Evolutionary conservation across 2,888 invertebrate genomes (phyloP).

Genomic region (Drosophila neutralis): DNA sequence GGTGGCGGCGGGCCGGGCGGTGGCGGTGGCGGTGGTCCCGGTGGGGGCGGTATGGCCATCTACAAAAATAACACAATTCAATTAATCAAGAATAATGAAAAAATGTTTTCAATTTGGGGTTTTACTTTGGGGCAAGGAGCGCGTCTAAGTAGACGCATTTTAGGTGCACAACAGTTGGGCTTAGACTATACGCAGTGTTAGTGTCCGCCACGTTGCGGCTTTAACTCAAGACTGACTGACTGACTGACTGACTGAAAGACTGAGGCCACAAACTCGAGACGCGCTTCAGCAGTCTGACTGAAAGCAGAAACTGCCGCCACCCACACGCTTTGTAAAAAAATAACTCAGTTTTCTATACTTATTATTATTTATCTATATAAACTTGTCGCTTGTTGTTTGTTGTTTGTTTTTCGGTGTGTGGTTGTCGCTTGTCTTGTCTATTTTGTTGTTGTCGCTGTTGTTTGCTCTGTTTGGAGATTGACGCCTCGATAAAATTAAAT

Average conservation of each 20-base stretch:
- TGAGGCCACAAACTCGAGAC: slow-evolving; percentile 27
- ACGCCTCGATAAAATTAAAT: slow-evolving; percentile 62
- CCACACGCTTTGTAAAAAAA: slow-evolving; percentile 41
- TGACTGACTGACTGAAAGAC: slow-evolving; percentile 7
- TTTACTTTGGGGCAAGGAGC: slow-evolving; percentile 53
- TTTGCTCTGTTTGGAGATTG: slow-evolving; percentile 59
- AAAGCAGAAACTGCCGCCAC: slow-evolving; percentile 44
- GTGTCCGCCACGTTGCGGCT: slow-evolving; percentile 46
- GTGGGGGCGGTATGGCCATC: slow-evolving; percentile 86
- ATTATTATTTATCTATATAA: slow-evolving; percentile 44
- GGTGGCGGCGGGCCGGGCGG: slow-evolving; percentile 89
- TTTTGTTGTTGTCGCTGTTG: slow-evolving; percentile 16
- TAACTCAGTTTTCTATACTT: slow-evolving; percentile 68
- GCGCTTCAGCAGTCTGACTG: slow-evolving; percentile 25
- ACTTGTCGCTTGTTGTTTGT: slow-evolving; percentile 6
- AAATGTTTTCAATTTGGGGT: too few relatives aligned
- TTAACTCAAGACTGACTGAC: slow-evolving; percentile 44
- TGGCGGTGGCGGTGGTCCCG: slow-evolving; percentile 87
- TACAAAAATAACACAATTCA: slow-evolving; percentile 33
- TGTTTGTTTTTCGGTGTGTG: neutral
- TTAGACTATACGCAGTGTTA: slow-evolving; percentile 11
- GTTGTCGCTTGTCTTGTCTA: slow-evolving; percentile 35
- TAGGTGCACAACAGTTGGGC: neutral
- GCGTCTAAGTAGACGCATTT: slow-evolving; percentile 63
- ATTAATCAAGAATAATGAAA: neutral